phyloP scores from a whole-genome alignment of 2,113 vertebrate genomes.

The Morone saxatilis region DNA sequence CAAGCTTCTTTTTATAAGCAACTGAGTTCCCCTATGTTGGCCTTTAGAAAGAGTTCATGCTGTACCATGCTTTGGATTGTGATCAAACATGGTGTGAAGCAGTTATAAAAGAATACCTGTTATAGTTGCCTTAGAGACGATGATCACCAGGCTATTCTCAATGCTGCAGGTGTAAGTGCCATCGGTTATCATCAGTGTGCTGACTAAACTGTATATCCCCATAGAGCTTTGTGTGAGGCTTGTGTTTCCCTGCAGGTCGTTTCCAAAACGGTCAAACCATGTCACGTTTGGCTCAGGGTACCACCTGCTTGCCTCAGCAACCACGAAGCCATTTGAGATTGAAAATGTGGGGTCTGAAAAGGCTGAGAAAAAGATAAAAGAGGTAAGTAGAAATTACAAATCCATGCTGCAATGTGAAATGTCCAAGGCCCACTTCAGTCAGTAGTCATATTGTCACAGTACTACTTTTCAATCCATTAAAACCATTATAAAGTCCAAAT shows the following conservation, averaged over 20 bases:
- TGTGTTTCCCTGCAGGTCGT: constrained; percentile 10
- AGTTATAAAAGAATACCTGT: constrained; percentile 38
- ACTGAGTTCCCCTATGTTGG: no score
- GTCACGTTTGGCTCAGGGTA: constrained; percentile 58
- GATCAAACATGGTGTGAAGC: background rate
- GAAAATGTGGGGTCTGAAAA: constrained; percentile 60
- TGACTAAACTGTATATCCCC: constrained; percentile 37
- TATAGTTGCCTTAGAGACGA: constrained; percentile 28
- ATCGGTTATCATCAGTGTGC: constrained; percentile 5
- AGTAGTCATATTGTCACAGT: background rate
- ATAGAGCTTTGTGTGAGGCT: background rate
- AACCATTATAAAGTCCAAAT: background rate
- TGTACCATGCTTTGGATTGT: no score
- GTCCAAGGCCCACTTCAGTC: background rate
- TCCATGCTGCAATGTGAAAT: no score
- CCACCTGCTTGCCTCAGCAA: constrained; percentile 56
- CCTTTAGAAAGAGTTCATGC: no score
- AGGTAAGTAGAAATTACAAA: background rate
- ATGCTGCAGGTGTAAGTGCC: constrained; percentile 58
- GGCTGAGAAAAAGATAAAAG: constrained; percentile 42
- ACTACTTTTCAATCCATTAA: background rate
- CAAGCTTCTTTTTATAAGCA: no score
- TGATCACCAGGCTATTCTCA: constrained; percentile 43
- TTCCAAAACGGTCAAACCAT: constrained; percentile 28
- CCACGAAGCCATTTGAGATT: background rate